Percentiles rank a stretch among this genome's conserved stretches.
Conservation (phyloP, 2,888 invertebrate species). For the Ecliptopera silaceata region DNA sequence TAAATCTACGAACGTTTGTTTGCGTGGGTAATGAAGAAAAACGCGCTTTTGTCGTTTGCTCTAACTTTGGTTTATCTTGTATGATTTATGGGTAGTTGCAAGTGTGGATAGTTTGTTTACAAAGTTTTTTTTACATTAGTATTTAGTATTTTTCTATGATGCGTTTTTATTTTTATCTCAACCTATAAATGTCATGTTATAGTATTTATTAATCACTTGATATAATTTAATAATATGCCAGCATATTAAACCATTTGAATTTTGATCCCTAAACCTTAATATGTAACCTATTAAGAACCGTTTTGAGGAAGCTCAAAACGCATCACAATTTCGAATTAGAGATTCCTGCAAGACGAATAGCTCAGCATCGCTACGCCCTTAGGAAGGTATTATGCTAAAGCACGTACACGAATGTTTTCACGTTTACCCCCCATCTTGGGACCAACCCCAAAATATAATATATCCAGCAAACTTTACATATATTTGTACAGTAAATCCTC, state of each 20-base stretch:
- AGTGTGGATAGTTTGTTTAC: constrained; percentile 30
- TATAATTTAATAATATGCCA: too few species aligned
- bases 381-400: constrained; percentile 77
- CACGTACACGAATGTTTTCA: constrained; percentile 81
- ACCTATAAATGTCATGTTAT: too few species aligned
- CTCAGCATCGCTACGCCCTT: constrained; percentile 75
- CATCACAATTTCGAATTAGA: constrained; percentile 82
- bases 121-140: neutral
- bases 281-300: too few species aligned
- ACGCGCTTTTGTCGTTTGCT: constrained; percentile 46
- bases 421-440: constrained; percentile 75
- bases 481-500: constrained; percentile 83
- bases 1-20: constrained; percentile 65
- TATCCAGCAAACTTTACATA: constrained; percentile 83
- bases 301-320: too few species aligned
- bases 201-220: too few species aligned
- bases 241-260: neutral
- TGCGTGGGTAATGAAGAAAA: constrained; percentile 71
- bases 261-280: constrained; percentile 31
- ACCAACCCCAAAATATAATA: constrained; percentile 81
- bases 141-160: neutral
- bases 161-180: too few species aligned
- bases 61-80: constrained; percentile 40
- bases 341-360: constrained; percentile 82
- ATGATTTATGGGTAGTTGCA: constrained; percentile 33